phyloP scores from a whole-genome alignment of 2,797 vertebrate species.

The Atherinosoma microstoma region DNA sequence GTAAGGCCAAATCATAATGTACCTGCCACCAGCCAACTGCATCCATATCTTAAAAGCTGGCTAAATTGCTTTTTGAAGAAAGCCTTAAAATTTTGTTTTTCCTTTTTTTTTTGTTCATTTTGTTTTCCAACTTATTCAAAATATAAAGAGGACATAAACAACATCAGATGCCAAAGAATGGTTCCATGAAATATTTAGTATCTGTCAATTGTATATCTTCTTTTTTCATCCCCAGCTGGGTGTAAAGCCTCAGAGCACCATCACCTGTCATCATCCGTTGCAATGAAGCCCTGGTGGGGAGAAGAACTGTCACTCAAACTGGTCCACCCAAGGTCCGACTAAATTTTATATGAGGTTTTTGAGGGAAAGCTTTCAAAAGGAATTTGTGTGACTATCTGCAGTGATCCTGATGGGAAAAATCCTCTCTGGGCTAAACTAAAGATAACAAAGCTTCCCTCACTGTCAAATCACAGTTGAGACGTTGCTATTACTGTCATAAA shows the following conservation, averaged over 20 bases:
- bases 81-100: slow-evolving; percentile 1
- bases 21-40: not conserved
- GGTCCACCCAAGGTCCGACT: slow-evolving; percentile 34
- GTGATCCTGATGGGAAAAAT: slow-evolving; percentile 12
- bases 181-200: slow-evolving; percentile 69
- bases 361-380: slow-evolving; percentile 42
- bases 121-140: slow-evolving; percentile 23
- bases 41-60: not conserved
- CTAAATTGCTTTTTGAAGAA: not conserved
- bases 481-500: slow-evolving; percentile 43
- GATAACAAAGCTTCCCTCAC: slow-evolving; percentile 18
- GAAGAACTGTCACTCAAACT: slow-evolving; percentile 50
- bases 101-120: not conserved
- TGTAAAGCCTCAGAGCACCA: slow-evolving; percentile 51
- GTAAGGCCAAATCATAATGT: not conserved
- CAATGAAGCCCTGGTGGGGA: slow-evolving; percentile 41
- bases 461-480: slow-evolving; percentile 21
- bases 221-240: slow-evolving; percentile 47
- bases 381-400: slow-evolving; percentile 32
- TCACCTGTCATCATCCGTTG: slow-evolving; percentile 56
- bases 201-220: slow-evolving; percentile 55
- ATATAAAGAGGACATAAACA: slow-evolving; percentile 40
- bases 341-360: slow-evolving; percentile 57
- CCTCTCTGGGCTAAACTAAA: slow-evolving; percentile 22
- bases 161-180: slow-evolving; percentile 38